phyloP scores from a whole-genome alignment of 2,113 vertebrate genomes.

The Nesoenas mayeri region DNA sequence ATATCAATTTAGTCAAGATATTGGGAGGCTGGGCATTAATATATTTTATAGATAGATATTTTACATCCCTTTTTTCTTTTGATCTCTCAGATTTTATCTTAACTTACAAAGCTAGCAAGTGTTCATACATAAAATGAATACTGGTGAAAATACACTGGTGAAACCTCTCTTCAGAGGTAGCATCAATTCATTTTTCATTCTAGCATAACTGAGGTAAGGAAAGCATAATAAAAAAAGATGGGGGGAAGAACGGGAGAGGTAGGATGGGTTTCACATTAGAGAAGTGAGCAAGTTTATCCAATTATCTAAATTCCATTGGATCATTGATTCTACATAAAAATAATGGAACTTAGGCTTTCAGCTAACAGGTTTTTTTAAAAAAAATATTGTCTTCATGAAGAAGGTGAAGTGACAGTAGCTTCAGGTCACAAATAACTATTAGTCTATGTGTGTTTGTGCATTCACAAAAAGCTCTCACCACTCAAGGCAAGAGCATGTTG shows the following conservation, averaged over 20 bases:
- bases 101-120: neutral
- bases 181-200: neutral
- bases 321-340: neutral
- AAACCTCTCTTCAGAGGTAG: neutral
- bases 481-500: too few species aligned
- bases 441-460: rapidly evolving
- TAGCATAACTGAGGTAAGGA: neutral
- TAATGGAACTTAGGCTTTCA: neutral
- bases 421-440: neutral
- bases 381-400: neutral
- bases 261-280: neutral
- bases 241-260: neutral
- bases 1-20: neutral
- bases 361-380: neutral
- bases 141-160: neutral
- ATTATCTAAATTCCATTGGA: neutral
- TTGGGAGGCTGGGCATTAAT: neutral
- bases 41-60: neutral
- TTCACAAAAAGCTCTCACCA: neutral
- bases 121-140: neutral
- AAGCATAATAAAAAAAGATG: neutral
- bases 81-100: neutral
- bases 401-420: neutral
- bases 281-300: neutral
- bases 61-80: neutral